These are phyloP conservation scores for Allophyes oxyacanthae DNA, from an alignment of 2,888 invertebrate species.

Conservation along the genomic window DNA sequence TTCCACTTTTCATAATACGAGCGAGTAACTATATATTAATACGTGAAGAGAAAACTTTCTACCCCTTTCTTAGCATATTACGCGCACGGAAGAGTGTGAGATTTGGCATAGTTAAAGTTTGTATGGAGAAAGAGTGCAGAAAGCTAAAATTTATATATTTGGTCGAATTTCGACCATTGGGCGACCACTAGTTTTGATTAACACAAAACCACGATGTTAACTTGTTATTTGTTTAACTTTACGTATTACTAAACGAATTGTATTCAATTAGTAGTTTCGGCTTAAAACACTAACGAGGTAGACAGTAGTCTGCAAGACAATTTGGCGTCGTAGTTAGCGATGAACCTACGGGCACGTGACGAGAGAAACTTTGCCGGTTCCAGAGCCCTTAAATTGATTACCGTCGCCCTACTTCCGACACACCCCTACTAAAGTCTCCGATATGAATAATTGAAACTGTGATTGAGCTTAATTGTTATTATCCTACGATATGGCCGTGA, in stretches of 20 bases:
- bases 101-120: no score
- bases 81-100: no score
- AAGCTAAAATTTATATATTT: no score
- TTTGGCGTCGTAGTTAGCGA: constrained; percentile 57
- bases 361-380: constrained; percentile 49
- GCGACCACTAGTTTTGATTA: no score
- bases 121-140: no score
- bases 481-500: constrained; percentile 29
- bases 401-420: constrained; percentile 43
- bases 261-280: constrained; percentile 63
- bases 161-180: no score
- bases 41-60: no score
- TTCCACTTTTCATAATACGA: no score
- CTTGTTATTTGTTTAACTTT: constrained; percentile 9
- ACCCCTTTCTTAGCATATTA: no score
- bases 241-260: constrained; percentile 44
- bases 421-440: constrained; percentile 53
- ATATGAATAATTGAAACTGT: constrained; percentile 62
- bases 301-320: constrained; percentile 57
- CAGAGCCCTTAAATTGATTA: constrained; percentile 64
- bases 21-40: no score
- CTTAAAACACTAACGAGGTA: constrained; percentile 61
- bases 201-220: no score
- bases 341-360: constrained; percentile 55
- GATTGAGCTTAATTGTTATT: constrained; percentile 49